These are phyloP conservation scores for Magallana gigas DNA, from an alignment of 1,140 invertebrate species.

Conservation along the genomic window DNA sequence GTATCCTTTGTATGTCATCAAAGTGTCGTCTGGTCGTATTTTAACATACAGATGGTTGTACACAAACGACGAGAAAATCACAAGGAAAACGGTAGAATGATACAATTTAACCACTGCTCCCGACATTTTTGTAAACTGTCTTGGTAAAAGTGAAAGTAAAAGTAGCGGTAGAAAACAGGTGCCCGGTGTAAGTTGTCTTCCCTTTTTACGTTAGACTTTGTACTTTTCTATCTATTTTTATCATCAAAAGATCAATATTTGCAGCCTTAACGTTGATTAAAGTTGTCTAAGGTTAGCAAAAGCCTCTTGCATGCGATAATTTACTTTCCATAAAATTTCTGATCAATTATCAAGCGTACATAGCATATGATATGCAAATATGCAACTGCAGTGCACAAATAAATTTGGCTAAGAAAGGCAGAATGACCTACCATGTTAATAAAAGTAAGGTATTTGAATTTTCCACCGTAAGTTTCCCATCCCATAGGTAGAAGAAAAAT, in stretches of 20 bases:
- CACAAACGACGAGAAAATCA: conserved; percentile 33
- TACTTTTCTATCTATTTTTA: no score
- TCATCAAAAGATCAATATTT: no score
- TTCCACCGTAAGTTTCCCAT: conserved; percentile 44
- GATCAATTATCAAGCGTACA: no score
- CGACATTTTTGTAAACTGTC: not conserved
- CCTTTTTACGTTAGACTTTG: not conserved
- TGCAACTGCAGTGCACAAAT: no score
- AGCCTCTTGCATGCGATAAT: no score
- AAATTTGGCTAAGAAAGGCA: no score
- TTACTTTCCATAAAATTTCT: no score
- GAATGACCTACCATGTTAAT: conserved; percentile 33
- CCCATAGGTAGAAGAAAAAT: not conserved
- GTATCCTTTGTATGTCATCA: conserved; percentile 58
- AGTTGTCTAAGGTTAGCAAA: no score
- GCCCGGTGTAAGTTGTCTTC: not conserved
- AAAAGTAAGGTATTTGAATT: conserved; percentile 51
- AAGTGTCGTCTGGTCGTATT: conserved; percentile 7
- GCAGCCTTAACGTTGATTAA: no score
- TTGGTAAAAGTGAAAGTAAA: not conserved
- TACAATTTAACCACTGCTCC: not conserved
- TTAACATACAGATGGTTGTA: conserved; percentile 34
- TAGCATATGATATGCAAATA: no score
- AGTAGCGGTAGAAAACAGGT: not conserved
- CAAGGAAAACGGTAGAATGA: conserved; percentile 32